phyloP scores from a whole-genome alignment of 1,140 invertebrate species.

The Phymastichus coffea region DNA sequence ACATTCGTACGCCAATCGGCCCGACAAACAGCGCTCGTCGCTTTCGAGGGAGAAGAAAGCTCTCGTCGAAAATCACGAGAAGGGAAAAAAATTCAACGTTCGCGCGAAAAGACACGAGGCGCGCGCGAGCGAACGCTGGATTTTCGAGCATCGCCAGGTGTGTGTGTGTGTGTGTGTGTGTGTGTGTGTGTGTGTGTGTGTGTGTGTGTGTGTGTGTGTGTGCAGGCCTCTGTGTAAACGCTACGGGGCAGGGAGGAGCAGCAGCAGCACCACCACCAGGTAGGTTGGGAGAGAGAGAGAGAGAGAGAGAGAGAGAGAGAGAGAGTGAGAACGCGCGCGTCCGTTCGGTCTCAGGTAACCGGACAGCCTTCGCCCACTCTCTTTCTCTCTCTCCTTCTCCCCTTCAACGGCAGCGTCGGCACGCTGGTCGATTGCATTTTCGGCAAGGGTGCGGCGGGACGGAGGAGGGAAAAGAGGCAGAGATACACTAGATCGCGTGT shows the following conservation, averaged over 20 bases:
- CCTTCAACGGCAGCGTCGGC: background rate
- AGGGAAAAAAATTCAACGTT: too few relatives aligned
- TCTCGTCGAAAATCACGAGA: too few relatives aligned
- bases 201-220: background rate
- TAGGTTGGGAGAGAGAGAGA: background rate
- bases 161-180: too few relatives aligned
- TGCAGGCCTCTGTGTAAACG: background rate
- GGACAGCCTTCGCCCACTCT: background rate
- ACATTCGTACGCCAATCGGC: too few relatives aligned
- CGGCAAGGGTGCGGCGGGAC: too few relatives aligned
- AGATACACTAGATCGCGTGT: background rate
- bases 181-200: background rate
- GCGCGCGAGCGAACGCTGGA: too few relatives aligned
- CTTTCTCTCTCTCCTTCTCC: background rate
- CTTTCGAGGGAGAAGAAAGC: too few relatives aligned
- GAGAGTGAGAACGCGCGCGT: background rate
- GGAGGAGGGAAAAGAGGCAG: too few relatives aligned
- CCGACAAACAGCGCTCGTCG: too few relatives aligned
- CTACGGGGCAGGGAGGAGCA: background rate
- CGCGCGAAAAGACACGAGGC: too few relatives aligned
- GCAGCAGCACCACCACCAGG: constrained; percentile 11
- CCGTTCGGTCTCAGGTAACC: background rate
- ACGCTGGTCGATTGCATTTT: too few relatives aligned
- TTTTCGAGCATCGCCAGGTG: too few relatives aligned
- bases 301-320: background rate